Base-by-base conservation (phyloP, 1,140 invertebrate species). In the Luehdorfia chinensis region DNA sequence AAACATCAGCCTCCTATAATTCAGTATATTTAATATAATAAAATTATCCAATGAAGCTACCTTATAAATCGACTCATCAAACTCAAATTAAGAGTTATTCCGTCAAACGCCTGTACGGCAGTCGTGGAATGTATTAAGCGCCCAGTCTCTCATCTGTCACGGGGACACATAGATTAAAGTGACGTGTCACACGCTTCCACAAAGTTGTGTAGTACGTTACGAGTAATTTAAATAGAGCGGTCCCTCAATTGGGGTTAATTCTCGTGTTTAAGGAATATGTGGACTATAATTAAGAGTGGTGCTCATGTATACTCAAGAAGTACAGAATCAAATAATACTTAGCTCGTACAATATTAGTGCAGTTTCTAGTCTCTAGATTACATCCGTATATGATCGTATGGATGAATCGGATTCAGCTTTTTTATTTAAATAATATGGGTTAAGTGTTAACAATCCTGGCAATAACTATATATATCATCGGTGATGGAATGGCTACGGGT, bases 221-320 rank as follows among this genome's bases (percentile, higher is more conserved):
- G 61, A 68, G 73, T 84, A 75, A 85, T 83, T 85, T 85, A 83
- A 83, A 86, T 86, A 86, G 77, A 84, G 67, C 79, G 75, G 74
- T 80, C 77, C 75, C 70, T 84, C 81, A 85, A 85, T 86, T 86
- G 77, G 67, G 81, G 81, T 86, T 86, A 86, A 86, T 86, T 86
- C 79, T 44, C 64, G 66, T 75, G 75, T 86, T 84, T 86, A 84
- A 86, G 81, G 72, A 86, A 86, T 85, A 85, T 79, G 50, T 61
- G 61, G 61, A 68, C 63, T 69, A 79, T 83, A 85, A 85, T 83
- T 81, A 85, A 61, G 62, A 57, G 57, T 15, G 25, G n/a, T n/a
- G 47, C 39, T 44, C 48, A 44, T 44, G 44, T 45, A 47, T 28
- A 50, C 31, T 16, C 21, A 11, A 45, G 44, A 13, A n/a, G n/a